phyloP scores from a whole-genome alignment of 2,888 invertebrate species.

The Eristalis pertinax region DNA sequence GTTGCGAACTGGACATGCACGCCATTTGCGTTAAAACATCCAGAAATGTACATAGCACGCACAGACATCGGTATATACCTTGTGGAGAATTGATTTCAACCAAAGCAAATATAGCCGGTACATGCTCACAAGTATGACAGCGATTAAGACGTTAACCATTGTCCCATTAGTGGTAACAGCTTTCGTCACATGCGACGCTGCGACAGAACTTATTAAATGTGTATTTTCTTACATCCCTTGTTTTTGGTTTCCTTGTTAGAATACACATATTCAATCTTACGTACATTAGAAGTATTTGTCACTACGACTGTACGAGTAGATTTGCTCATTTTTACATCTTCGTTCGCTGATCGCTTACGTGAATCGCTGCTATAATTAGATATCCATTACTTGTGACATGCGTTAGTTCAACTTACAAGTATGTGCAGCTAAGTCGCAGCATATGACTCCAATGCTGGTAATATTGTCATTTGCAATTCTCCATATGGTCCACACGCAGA shows the following conservation, averaged over 20 bases:
- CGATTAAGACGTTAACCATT: not conserved
- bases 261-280: not conserved
- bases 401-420: not conserved
- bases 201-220: not conserved
- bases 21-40: not conserved
- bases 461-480: not conserved
- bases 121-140: not conserved
- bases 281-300: not conserved
- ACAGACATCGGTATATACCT: not conserved
- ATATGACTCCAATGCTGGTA: not conserved
- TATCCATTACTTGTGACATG: not conserved
- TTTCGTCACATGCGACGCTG: not conserved
- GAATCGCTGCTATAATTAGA: not conserved
- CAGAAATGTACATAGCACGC: not conserved
- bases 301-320: not conserved
- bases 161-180: not conserved
- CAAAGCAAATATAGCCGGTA: not conserved
- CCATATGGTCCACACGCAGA: not conserved
- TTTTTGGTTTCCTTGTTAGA: not conserved
- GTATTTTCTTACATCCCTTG: not conserved
- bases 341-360: not conserved
- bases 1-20: not conserved
- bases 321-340: not conserved
- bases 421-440: not conserved
- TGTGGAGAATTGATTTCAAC: not conserved